Conservation (phyloP, 2,113 vertebrate genomes). For the Zonotrichia leucophrys region DNA sequence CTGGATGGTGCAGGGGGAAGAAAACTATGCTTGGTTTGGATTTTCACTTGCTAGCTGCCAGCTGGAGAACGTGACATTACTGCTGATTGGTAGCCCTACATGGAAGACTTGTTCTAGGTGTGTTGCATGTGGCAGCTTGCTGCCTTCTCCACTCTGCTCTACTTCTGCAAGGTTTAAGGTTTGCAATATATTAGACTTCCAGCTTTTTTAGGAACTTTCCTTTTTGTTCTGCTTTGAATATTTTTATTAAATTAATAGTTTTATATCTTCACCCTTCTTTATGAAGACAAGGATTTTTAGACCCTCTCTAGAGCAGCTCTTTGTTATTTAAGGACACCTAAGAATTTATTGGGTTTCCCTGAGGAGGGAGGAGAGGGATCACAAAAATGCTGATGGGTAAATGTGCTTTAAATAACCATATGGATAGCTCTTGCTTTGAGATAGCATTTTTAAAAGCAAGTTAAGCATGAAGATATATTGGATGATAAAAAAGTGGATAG, state of each 20-base stretch:
- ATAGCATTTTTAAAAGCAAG: not conserved
- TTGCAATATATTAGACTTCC: not conserved
- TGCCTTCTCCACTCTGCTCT: not conserved
- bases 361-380: not conserved
- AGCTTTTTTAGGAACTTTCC: not conserved
- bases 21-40: slow-evolving; percentile 78
- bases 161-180: not conserved
- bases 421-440: not conserved
- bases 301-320: not conserved
- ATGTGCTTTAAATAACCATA: not conserved
- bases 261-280: not conserved
- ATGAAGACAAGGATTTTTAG: not conserved
- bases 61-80: slow-evolving; percentile 42
- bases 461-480: not conserved
- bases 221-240: not conserved
- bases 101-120: slow-evolving; percentile 70
- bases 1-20: slow-evolving; percentile 72
- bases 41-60: slow-evolving; percentile 67
- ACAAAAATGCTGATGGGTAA: not conserved
- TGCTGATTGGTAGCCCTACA: slow-evolving; percentile 75
- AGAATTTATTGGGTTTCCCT: not conserved
- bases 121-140: not conserved
- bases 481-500: not conserved
- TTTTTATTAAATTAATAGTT: not conserved
- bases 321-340: not conserved